Evolutionary conservation across 2,888 invertebrate genomes (phyloP), one percentile per base, ranked within the genome.

Genomic region (Leistus spinibarbis): DNA sequence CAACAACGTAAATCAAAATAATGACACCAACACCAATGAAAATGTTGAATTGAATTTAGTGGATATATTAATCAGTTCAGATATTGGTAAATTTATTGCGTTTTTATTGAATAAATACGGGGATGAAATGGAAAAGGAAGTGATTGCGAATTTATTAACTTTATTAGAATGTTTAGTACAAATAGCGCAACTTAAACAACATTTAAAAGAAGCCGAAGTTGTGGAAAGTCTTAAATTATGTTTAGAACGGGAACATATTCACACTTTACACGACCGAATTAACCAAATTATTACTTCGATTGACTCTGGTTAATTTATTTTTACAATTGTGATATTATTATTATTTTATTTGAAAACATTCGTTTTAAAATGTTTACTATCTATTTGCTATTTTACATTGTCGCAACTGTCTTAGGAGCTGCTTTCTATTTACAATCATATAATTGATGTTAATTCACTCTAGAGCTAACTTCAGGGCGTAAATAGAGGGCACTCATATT

Each of bases 101-200:
- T 84, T 84, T 77, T 80, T 83, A 23, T 76, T 84, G 62, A 82
- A 78, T 64, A 84, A 83, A 77, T 84, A 84, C 73, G 80, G 82
- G 60, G 84, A 84, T 53, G 84, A 84, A 79, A 82, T 84, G 80
- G 82, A 84, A 62, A 77, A 79, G 72, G 81, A 82, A 64, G 84
- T 82, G 3, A 80, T 83, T 23, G 81, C 81, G 63, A 85, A 84
- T 78, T 78, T 84, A 60, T 65, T 84, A 20, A 80, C 79, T n/a
- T 80, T 85, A 54, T 75, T 85, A 40, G 83, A 84, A 73, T 79
- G 80, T 69, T 77, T 84, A 67, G 73, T 79, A 5, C 79, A 80
- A 67, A 81, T 80, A 9, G 69, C 77, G 4, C 69, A 72, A 60
- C 68, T 84, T 66, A 60, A 78, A 54, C 69, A 79, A 24, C 82